Evolutionary conservation across 2,113 vertebrate genomes (phyloP), one percentile per base, ranked within the genome.

Genomic region (Anoplopoma fimbria): DNA sequence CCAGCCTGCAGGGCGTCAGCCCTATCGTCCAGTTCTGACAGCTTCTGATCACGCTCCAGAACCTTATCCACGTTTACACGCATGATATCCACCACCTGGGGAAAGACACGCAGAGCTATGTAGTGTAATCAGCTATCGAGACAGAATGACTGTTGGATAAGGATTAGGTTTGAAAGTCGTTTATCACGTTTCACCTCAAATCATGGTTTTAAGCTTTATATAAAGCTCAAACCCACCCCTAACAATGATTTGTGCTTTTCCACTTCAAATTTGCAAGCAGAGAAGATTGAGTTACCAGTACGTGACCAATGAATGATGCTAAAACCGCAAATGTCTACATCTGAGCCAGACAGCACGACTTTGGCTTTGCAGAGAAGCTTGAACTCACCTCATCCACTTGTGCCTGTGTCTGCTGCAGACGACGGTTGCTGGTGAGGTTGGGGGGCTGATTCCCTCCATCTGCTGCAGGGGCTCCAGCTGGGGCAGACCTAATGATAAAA

Each of bases 51-150:
- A 83, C 98, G 94, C 87, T 99, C 98, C 93, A 99, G 79, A 0
- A 99, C 98, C 92, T 99, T 98, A 82, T 99, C 98, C 93, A 99
- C 98, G 0, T 99, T 99, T 91, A 99, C 98, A 67, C 98, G 94
- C 98, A 99, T 99, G 92, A 99, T 99, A 88, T 98, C 98, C 91
- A 99, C 98, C 81, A 99, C 98, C 98, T 89, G 83, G 12, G 40
- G 68, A 68, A 15, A 69, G 19, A 87, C 34, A 87, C 23, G 0
- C 13, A 25, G 12, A 49, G 47, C 29, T 67, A 13, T 51, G 42
- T 8, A 23, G 31, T 34, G 53, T 4, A 53, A 47, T 60, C 34
- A 58, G 69, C 40, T 23, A 33, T 31, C 21, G 6, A 55, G 69
- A 70, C n/a, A 31, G 61, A 55, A 64, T 27, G 33, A 65, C 17